These are phyloP conservation scores for Sander lucioperca DNA, from an alignment of 2,113 vertebrate genomes.

Conservation along the genomic window DNA sequence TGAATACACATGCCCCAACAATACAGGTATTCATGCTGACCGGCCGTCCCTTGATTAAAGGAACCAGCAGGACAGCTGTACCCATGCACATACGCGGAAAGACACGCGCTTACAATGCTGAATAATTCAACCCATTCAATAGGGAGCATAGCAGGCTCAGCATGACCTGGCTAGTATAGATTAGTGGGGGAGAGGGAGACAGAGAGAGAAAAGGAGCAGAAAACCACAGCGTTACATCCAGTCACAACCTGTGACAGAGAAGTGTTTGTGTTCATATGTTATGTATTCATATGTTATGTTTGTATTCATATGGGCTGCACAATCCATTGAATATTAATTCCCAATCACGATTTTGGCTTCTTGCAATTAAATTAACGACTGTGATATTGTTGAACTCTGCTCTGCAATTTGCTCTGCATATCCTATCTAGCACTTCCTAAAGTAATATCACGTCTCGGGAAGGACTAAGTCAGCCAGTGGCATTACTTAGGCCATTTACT, in stretches of 20 bases:
- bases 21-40: slow-evolving; percentile 98
- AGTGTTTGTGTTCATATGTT: background rate
- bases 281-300: background rate
- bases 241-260: slow-evolving; percentile 31
- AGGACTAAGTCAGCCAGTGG: no score
- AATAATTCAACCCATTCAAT: slow-evolving; percentile 97
- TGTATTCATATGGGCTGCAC: background rate
- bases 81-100: slow-evolving; percentile 81
- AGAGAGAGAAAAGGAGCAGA: slow-evolving; percentile 48
- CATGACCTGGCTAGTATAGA: slow-evolving; percentile 92
- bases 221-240: slow-evolving; percentile 38
- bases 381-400: no score
- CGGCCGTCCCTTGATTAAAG: slow-evolving; percentile 97
- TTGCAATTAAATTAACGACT: no score
- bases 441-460: no score
- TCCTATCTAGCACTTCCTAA: no score
- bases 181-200: slow-evolving; percentile 72
- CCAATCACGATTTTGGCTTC: no score
- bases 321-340: no score
- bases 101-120: slow-evolving; percentile 86
- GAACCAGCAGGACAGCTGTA: slow-evolving; percentile 95
- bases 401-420: no score
- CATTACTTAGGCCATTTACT: no score
- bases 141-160: slow-evolving; percentile 92
- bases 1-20: slow-evolving; percentile 94